A percentile compares a stretch with the other conserved stretches of the same genome.
Evolutionary conservation across 2,888 invertebrate genomes (phyloP).

Genomic region (Reticulitermes lucifugus): DNA sequence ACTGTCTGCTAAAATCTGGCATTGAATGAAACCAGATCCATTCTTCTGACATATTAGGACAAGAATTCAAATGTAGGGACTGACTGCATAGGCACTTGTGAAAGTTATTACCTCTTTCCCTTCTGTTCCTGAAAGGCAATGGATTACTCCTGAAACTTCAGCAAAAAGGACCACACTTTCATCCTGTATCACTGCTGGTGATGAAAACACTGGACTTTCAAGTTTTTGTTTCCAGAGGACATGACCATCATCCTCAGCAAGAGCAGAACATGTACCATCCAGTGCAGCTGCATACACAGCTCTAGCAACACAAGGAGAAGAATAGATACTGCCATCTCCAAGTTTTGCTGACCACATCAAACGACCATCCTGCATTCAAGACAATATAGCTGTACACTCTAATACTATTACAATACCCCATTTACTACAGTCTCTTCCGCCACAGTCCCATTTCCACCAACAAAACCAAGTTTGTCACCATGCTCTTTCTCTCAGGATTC

Average conservation of each 20-base stretch:
- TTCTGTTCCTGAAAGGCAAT: constrained; percentile 60
- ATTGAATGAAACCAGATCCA: too few species aligned
- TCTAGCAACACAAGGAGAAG: constrained; percentile 44
- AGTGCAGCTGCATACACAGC: constrained; percentile 40
- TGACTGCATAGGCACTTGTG: too few species aligned
- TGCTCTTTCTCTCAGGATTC: too few species aligned
- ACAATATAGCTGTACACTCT: too few species aligned
- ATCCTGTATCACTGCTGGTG: constrained; percentile 64
- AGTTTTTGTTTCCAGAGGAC: constrained; percentile 71
- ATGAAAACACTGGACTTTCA: constrained; percentile 74
- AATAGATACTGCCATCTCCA: constrained; percentile 43
- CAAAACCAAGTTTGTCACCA: too few species aligned
- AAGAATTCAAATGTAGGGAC: too few species aligned
- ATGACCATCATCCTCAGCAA: constrained; percentile 67
- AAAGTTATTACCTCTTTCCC: constrained; percentile 64
- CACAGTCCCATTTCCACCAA: too few species aligned
- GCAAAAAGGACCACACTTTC: constrained; percentile 64
- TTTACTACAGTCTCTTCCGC: too few species aligned
- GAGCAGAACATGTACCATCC: constrained; percentile 62
- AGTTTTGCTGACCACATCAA: constrained; percentile 56
- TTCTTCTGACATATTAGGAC: too few species aligned
- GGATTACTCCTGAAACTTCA: constrained; percentile 69
- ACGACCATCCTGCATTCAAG: constrained; percentile 51
- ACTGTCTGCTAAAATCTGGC: too few species aligned
- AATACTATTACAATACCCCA: too few species aligned